Evolutionary conservation across 1,140 invertebrate genomes (phyloP).

Genomic region (Nephila pilipes): DNA sequence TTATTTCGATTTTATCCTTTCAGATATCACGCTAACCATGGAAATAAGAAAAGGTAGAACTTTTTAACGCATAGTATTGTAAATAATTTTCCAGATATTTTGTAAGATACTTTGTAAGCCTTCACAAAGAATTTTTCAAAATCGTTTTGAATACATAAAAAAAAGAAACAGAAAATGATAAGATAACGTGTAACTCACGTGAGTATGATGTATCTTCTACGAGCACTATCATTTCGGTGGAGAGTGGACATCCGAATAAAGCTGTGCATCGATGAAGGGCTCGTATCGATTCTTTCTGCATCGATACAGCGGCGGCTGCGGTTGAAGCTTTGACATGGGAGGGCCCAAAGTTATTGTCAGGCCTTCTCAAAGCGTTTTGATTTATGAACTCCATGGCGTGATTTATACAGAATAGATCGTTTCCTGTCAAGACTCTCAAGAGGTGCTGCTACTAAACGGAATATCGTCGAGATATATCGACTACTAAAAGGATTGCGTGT

Average conservation of each 20-base stretch:
- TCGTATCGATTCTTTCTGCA: slow-evolving; percentile 45
- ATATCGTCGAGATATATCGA: neutral
- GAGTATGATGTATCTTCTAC: neutral
- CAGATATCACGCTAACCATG: too few relatives aligned
- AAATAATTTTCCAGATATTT: too few relatives aligned
- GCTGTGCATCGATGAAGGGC: slow-evolving; percentile 38
- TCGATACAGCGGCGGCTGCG: slow-evolving; percentile 59
- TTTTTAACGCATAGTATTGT: too few relatives aligned
- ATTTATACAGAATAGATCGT: slow-evolving; percentile 72
- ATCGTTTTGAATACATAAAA: too few relatives aligned
- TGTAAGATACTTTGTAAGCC: too few relatives aligned
- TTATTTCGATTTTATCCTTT: too few relatives aligned
- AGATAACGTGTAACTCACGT: too few relatives aligned
- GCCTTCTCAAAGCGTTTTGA: slow-evolving; percentile 62
- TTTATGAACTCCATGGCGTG: slow-evolving; percentile 64
- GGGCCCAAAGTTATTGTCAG: slow-evolving; percentile 69
- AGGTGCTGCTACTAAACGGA: slow-evolving; percentile 34
- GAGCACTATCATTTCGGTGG: neutral
- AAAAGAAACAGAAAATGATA: too few relatives aligned
- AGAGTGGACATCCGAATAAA: neutral
- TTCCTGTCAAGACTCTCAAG: slow-evolving; percentile 60
- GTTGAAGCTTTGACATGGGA: slow-evolving; percentile 66
- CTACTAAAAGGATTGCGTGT: slow-evolving; percentile 22
- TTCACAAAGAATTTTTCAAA: too few relatives aligned
- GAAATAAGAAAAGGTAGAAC: too few relatives aligned